These are phyloP conservation scores for Hirtodrosophila cameraria DNA, from an alignment of 2,888 invertebrate genomes.

Conservation along the genomic window DNA sequence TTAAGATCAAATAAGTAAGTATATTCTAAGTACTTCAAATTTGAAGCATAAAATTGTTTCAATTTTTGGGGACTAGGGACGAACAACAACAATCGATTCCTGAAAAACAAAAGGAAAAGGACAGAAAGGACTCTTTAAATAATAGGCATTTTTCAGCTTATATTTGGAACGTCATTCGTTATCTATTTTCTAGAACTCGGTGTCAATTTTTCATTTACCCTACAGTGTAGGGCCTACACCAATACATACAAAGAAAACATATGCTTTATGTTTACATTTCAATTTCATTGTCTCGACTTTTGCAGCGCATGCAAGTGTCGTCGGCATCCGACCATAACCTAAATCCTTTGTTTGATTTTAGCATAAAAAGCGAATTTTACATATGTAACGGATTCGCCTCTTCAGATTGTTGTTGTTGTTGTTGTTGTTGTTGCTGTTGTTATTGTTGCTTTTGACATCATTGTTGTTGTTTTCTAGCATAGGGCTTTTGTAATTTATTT, in stretches of 20 bases:
- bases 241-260: constrained; percentile 1
- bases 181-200: no score
- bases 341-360: constrained; percentile 60
- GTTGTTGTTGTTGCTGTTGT: constrained; percentile 17
- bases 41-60: no score
- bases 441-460: constrained; percentile 46
- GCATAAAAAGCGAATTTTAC: constrained; percentile 66
- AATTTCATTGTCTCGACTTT: constrained; percentile 24
- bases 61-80: no score
- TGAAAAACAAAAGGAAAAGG: no score
- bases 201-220: no score
- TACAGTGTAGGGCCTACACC: not conserved
- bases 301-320: constrained; percentile 63
- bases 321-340: constrained; percentile 46
- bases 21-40: no score
- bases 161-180: no score
- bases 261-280: constrained; percentile 28
- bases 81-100: no score
- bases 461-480: constrained; percentile 39
- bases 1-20: no score
- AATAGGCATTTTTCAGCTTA: no score
- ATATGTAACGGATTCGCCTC: constrained; percentile 62
- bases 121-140: no score
- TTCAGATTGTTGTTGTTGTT: constrained; percentile 1
- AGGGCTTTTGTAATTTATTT: constrained; percentile 68